Percentiles rank a stretch among this genome's conserved stretches.
phyloP scores from a whole-genome alignment of 2,113 vertebrate species.

The Catagonus wagneri region DNA sequence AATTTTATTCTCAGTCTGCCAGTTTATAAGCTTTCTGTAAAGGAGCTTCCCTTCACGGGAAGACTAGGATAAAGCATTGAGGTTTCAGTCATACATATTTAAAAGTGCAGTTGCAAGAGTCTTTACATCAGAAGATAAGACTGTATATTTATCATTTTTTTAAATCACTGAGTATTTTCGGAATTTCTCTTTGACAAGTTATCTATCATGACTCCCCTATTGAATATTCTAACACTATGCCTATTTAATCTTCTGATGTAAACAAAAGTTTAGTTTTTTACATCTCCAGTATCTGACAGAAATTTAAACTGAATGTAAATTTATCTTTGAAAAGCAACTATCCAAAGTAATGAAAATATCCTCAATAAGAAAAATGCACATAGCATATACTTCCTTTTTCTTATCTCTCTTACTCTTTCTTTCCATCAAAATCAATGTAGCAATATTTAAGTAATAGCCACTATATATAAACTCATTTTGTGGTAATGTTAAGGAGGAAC shows the following conservation, averaged over 20 bases:
- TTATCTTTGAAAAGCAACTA: conserved; percentile 81
- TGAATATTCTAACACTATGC: conserved; percentile 85
- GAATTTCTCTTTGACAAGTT: conserved; percentile 86
- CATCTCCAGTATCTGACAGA: conserved; percentile 80
- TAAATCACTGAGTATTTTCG: conserved; percentile 82
- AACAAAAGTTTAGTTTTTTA: conserved; percentile 83
- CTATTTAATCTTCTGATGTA: conserved; percentile 86
- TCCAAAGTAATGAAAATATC: conserved; percentile 83
- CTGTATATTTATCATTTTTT: conserved; percentile 82
- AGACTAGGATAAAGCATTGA: conserved; percentile 72
- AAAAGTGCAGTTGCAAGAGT: conserved; percentile 83
- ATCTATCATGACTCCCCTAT: conserved; percentile 82
- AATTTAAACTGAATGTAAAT: conserved; percentile 81
- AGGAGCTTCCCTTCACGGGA: conserved; percentile 74
- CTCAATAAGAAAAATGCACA: conserved; percentile 64
- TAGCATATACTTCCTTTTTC: rapidly evolving
- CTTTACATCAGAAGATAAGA: conserved; percentile 83
- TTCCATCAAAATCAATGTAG: conserved; percentile 15
- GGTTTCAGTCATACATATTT: conserved; percentile 85
- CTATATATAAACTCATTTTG: background rate
- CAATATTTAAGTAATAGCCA: conserved; percentile 25
- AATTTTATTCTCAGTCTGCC: conserved; percentile 40
- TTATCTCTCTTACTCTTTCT: background rate
- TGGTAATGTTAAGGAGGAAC: background rate
- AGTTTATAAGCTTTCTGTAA: conserved; percentile 59